Conservation (phyloP, 2,113 vertebrate species). For the Gorilla gorilla region DNA sequence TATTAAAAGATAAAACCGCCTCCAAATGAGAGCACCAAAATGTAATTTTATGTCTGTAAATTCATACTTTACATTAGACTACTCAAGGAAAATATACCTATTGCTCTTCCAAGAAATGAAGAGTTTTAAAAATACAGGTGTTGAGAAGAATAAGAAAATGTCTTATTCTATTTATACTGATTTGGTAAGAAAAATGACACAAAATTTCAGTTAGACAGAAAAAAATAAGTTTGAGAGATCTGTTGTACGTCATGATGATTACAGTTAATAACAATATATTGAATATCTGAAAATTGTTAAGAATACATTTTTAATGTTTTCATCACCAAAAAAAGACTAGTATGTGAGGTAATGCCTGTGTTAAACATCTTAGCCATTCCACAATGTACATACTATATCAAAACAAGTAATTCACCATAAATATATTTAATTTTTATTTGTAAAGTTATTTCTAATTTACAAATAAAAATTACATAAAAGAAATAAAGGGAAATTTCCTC, state of each 20-base stretch:
- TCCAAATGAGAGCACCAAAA: constrained; percentile 48
- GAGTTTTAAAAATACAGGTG: neutral
- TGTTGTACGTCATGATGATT: neutral
- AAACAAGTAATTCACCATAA: neutral
- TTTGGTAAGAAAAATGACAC: neutral
- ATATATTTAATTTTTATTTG: neutral
- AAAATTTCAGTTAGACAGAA: neutral
- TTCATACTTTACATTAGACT: constrained; percentile 12
- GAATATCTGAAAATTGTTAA: neutral
- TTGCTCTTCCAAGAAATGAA: neutral
- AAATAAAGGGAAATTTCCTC: neutral
- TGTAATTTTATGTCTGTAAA: constrained; percentile 21
- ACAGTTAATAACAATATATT: neutral
- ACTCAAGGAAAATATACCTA: constrained; percentile 32
- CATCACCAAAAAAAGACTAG: neutral
- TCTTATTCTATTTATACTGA: neutral
- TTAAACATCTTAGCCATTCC: neutral
- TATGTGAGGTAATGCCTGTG: neutral
- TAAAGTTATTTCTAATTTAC: too few species aligned
- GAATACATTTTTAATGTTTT: neutral
- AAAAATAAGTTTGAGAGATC: neutral
- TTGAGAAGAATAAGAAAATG: neutral
- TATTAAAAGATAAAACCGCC: constrained; percentile 4
- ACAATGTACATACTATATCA: neutral
- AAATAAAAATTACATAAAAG: constrained; percentile 52